Base-by-base conservation (phyloP, 2,113 vertebrate genomes). In the Syngnathus floridae region DNA sequence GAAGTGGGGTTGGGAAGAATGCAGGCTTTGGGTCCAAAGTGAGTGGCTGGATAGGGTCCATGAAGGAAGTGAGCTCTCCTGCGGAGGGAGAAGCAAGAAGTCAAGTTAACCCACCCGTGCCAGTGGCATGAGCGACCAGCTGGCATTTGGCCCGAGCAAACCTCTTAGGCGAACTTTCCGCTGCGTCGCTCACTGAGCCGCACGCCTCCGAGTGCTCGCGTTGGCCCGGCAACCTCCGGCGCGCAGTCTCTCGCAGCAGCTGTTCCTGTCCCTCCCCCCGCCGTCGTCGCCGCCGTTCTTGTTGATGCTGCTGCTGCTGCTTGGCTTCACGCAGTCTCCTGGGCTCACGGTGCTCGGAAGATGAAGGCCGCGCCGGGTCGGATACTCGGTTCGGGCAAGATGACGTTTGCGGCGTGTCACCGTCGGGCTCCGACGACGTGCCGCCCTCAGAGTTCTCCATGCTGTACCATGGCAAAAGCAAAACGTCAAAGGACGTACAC, bases 21-120 rank as follows among this genome's bases (percentile, higher is more conserved):
- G 69, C 91, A 92, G 79, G 91, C 91, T 88, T 92, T 92, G 80
- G 91, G 91, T 90, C 91, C 91, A 41, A 92, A 92, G 78, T 92
- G 90, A 79, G 90, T 92, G 71, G 87, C 90, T 70, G 91, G 91
- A 74, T 90, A 91, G 1, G 91, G 91, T 81, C 91, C 91, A 86
- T 92, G 91, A 61, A 92, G 86, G 72, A 92, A 92, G 78, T 92
- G 91, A 14, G 87, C 89, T 82, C 88, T 86, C 76, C 91, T 92
- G 78, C 67, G 63, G 76, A 52, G 46, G 56, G 60, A 17, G 22
- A 35, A 67, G 57, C 26, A 70, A 35, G 40, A 66, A 48, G 48
- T 55, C 37, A 35, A 67, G 59, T 80, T 71, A 79, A 66, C 66
- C 81, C 51, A 75, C 26, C 3, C 59, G 69, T 65, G 69, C 21